These are phyloP conservation scores for Brachionus rotundiformis DNA, from an alignment of 1,140 invertebrate species.

Conservation along the genomic window DNA sequence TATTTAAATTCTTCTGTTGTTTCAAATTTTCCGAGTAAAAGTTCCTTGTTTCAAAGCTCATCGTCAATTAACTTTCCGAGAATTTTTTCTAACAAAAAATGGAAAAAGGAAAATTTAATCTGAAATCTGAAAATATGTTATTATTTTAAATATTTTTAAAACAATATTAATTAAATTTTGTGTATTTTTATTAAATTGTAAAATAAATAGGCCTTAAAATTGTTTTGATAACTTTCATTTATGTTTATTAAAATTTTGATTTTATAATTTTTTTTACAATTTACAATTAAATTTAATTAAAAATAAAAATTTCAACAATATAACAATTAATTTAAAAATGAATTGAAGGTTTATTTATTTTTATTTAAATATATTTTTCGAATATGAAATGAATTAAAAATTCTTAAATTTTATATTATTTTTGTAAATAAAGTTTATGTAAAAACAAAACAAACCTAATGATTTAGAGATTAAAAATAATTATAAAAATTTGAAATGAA, in stretches of 20 bases:
- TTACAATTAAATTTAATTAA: neutral
- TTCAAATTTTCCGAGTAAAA: neutral
- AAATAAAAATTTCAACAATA: slow-evolving; percentile 1
- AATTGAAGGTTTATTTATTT: no score
- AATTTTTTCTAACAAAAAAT: slow-evolving; percentile 31
- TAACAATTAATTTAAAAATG: neutral
- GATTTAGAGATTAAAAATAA: no score
- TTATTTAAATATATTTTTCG: no score
- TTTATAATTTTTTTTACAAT: slow-evolving; percentile 2
- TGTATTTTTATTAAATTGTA: slow-evolving; percentile 1
- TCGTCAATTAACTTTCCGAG: slow-evolving; percentile 29
- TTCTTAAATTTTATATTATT: no score
- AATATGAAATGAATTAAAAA: no score
- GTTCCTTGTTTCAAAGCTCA: slow-evolving; percentile 3
- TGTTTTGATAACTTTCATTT: slow-evolving; percentile 8
- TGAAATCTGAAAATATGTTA: slow-evolving; percentile 2
- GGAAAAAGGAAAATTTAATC: slow-evolving; percentile 43
- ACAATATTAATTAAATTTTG: neutral
- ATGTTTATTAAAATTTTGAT: neutral
- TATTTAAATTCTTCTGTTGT: slow-evolving; percentile 13
- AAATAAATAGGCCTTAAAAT: slow-evolving; percentile 15
- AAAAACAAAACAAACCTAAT: no score
- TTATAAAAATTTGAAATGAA: no score
- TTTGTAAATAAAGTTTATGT: no score
- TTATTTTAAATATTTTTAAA: neutral